Base-by-base conservation (phyloP, 1,140 invertebrate genomes). In the Drosophila dunni region DNA sequence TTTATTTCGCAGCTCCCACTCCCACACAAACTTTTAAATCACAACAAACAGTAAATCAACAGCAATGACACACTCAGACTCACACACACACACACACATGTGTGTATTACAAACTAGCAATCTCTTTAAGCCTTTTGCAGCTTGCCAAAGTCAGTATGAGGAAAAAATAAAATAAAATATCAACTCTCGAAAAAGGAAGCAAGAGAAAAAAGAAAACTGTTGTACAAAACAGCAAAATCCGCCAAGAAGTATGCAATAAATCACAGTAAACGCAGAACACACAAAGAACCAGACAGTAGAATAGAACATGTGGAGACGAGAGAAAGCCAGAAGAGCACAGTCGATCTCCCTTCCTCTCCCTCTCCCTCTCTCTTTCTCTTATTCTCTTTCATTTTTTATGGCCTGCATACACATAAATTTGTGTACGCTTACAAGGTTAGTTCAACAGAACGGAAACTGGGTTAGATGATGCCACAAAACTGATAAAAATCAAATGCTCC, bases 221-320 rank as follows among this genome's bases (percentile, higher is more conserved):
- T 56, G 67, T 72, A 79, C 63, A 79, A 77, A 77, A 68, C 69
- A 72, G 64, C 36, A 67, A 72, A 78, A 78, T 78, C 76, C 77
- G 74, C 77, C 69, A 73, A 79, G 71, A 78, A 79, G 75, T 79
- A 74, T 78, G 78, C 78, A 79, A 79, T 79, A 79, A 79, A 79
- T 79, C 78, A 79, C 65, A 74, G 76, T 54, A 60, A 78, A 44
- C 74, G 68, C 69, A 77, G 45, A 63, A 33, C 63, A 67, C 46
- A 79, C 74, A 66, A 68, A 75, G 62, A 50, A 61, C 54, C 45
- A 53, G 50, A 71, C 46, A 70, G 70, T 73, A 29, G 46, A 66
- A 46, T 45, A 29, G 64, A 44, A 70, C 38, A 33, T 13, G 54
- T 36, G 29, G 46, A 24, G 38, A 54, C 45, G n/a, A 51, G 15